These are phyloP conservation scores for Caenorhabditis drosophilae DNA, from an alignment of 2,888 invertebrate species.

Conservation along the genomic window DNA sequence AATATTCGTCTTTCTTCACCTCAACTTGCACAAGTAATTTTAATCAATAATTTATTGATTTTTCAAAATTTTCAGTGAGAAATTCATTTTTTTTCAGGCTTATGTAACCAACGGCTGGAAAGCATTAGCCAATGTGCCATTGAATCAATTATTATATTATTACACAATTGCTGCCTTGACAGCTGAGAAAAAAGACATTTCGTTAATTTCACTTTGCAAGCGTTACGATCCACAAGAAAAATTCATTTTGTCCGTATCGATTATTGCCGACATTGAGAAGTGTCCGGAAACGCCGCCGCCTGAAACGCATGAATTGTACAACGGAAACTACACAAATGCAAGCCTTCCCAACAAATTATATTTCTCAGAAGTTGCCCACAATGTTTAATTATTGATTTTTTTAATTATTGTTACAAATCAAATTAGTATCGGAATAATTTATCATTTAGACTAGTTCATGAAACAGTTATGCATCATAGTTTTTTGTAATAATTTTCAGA, in stretches of 20 bases:
- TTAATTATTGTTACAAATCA: slow-evolving; percentile 5
- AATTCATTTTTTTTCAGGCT: slow-evolving; percentile 15
- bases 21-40: slow-evolving; percentile 73
- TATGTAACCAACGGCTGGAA: slow-evolving; percentile 75
- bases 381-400: slow-evolving; percentile 14
- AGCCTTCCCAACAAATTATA: slow-evolving; percentile 25
- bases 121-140: slow-evolving; percentile 76
- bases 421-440: too few relatives aligned
- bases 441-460: neutral
- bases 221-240: slow-evolving; percentile 83
- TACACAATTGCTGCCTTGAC: slow-evolving; percentile 62
- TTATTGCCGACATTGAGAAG: slow-evolving; percentile 69
- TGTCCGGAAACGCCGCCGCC: slow-evolving; percentile 68
- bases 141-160: slow-evolving; percentile 61
- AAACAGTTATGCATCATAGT: too few relatives aligned
- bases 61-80: neutral
- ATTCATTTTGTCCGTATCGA: slow-evolving; percentile 77
- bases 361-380: slow-evolving; percentile 39
- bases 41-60: neutral
- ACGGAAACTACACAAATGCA: too few relatives aligned
- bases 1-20: slow-evolving; percentile 88
- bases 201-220: slow-evolving; percentile 77
- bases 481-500: too few relatives aligned
- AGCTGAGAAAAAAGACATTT: slow-evolving; percentile 63
- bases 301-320: slow-evolving; percentile 47